A percentile compares a stretch with the other conserved stretches of the same genome.
Conservation (phyloP, 2,113 vertebrate species). For the Eidolon helvum region DNA sequence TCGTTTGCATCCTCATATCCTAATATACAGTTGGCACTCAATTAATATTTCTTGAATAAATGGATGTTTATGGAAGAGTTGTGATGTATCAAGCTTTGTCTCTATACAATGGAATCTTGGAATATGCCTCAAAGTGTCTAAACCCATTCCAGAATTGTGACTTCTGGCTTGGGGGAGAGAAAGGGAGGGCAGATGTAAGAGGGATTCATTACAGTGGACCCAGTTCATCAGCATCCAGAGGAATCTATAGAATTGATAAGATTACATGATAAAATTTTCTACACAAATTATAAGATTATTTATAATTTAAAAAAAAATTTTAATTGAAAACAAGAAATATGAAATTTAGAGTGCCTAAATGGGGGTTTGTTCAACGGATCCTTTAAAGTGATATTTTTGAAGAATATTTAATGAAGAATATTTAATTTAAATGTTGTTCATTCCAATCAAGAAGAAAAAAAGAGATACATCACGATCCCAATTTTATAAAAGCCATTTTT, state of each 20-base stretch:
- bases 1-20: neutral
- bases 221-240: neutral
- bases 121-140: slow-evolving; percentile 4
- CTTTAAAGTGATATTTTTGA: slow-evolving; percentile 30
- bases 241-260: neutral
- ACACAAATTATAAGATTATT: slow-evolving; percentile 8
- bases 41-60: slow-evolving; percentile 20
- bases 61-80: neutral
- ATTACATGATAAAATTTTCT: neutral
- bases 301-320: slow-evolving; percentile 13
- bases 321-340: neutral
- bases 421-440: slow-evolving; percentile 16
- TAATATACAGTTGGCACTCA: neutral
- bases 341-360: neutral
- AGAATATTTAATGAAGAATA: neutral
- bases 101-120: neutral
- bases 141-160: neutral
- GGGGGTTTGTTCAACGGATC: neutral
- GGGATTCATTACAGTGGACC: neutral
- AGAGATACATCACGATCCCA: neutral
- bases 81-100: neutral
- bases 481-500: neutral
- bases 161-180: neutral
- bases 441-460: neutral
- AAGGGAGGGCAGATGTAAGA: neutral